A percentile compares a stretch with the other conserved stretches of the same genome.
Evolutionary conservation across 2,797 vertebrate species (phyloP).

Genomic region (Champsocephalus esox): DNA sequence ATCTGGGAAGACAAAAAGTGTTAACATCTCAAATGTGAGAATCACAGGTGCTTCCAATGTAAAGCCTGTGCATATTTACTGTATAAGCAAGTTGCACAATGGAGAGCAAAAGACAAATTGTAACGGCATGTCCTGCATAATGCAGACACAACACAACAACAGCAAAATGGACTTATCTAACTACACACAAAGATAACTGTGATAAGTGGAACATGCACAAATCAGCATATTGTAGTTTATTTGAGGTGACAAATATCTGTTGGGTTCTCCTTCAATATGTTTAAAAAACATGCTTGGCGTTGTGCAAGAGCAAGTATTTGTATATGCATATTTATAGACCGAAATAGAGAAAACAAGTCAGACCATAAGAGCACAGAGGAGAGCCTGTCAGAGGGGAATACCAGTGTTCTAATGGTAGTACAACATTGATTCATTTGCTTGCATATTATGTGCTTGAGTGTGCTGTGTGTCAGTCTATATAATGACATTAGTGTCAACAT

Average conservation of each 20-base stretch:
- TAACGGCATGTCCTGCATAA: constrained; percentile 25
- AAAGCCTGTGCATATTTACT: not conserved
- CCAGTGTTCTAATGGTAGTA: constrained; percentile 7
- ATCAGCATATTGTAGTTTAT: constrained; percentile 1
- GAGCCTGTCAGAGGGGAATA: constrained; percentile 17
- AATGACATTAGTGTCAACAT: constrained; percentile 20
- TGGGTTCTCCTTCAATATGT: constrained; percentile 11
- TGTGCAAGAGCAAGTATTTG: constrained; percentile 23
- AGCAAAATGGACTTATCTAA: constrained; percentile 3
- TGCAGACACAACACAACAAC: constrained; percentile 5
- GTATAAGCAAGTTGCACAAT: not conserved
- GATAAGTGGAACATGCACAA: not conserved
- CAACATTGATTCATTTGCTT: constrained; percentile 19
- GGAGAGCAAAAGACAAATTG: constrained; percentile 1
- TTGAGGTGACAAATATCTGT: constrained; percentile 13
- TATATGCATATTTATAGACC: constrained; percentile 36
- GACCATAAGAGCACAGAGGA: constrained; percentile 11
- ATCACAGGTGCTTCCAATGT: constrained; percentile 14
- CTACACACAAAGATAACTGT: constrained; percentile 1
- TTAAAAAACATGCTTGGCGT: constrained; percentile 34
- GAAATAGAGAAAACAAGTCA: constrained; percentile 26
- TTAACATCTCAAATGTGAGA: constrained; percentile 24
- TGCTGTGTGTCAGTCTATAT: constrained; percentile 4
- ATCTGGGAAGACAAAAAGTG: constrained; percentile 21
- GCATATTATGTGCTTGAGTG: not conserved